Conservation (phyloP, 1,140 invertebrate species). For the Drosophila pectinifera region DNA sequence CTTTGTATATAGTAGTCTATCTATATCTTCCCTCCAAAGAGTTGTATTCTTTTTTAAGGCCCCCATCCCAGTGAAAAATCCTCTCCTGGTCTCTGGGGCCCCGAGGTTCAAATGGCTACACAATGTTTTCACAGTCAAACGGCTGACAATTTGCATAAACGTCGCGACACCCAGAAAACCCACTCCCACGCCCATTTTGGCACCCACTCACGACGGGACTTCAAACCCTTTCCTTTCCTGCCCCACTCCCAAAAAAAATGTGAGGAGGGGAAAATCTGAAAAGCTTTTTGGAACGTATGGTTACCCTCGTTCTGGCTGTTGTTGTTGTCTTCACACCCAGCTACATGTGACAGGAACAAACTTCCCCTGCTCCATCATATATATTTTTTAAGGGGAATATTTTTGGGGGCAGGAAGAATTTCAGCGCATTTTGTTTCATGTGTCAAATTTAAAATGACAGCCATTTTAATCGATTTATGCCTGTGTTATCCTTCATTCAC, state of each 20-base stretch:
- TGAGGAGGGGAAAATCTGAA: slow-evolving; percentile 44
- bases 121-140: slow-evolving; percentile 70
- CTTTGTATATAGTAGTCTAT: not conserved
- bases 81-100: slow-evolving; percentile 6
- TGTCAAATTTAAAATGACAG: slow-evolving; percentile 83
- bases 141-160: slow-evolving; percentile 73
- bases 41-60: slow-evolving; percentile 1
- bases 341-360: slow-evolving; percentile 64
- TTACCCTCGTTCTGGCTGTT: slow-evolving; percentile 34
- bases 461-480: slow-evolving; percentile 79
- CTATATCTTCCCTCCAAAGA: too few species aligned
- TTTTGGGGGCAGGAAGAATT: slow-evolving; percentile 3
- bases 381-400: slow-evolving; percentile 12
- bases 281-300: slow-evolving; percentile 61
- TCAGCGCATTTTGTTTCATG: slow-evolving; percentile 69
- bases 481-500: slow-evolving; percentile 61
- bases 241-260: not conserved
- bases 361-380: slow-evolving; percentile 26
- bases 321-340: slow-evolving; percentile 64
- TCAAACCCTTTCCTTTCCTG: slow-evolving; percentile 19
- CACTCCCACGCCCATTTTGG: not conserved
- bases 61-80: not conserved
- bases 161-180: slow-evolving; percentile 39
- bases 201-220: slow-evolving; percentile 12
- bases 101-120: slow-evolving; percentile 64